These are phyloP conservation scores for Gortyna flavago DNA, from an alignment of 2,888 invertebrate species.

Conservation along the genomic window DNA sequence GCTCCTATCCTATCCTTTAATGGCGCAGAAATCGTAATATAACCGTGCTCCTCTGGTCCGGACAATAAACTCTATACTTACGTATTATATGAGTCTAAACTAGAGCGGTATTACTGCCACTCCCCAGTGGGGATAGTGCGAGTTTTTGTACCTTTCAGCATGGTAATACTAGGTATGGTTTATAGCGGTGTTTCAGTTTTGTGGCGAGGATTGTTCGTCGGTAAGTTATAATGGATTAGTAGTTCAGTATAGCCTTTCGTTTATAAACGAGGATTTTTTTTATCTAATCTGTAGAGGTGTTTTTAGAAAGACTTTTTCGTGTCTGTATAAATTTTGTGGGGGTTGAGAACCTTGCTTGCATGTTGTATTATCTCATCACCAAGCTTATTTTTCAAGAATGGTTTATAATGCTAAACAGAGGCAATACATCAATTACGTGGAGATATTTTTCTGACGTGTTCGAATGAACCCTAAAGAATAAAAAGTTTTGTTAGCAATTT, in stretches of 20 bases:
- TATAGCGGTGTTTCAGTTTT: slow-evolving; percentile 50
- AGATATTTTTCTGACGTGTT: neutral
- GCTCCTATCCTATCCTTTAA: slow-evolving; percentile 67
- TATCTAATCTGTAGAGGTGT: neutral
- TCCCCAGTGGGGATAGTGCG: slow-evolving; percentile 39
- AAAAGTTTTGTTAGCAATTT: neutral
- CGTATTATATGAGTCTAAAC: slow-evolving; percentile 56
- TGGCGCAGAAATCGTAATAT: slow-evolving; percentile 69
- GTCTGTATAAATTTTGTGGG: neutral
- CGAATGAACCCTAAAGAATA: no score
- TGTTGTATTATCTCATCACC: neutral
- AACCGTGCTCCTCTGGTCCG: slow-evolving; percentile 67
- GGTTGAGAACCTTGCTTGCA: neutral
- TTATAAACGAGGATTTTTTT: slow-evolving; percentile 4
- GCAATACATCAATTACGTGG: neutral
- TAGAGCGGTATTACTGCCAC: slow-evolving; percentile 48
- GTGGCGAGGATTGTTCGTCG: slow-evolving; percentile 23
- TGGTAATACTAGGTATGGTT: slow-evolving; percentile 37
- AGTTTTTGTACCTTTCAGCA: slow-evolving; percentile 65
- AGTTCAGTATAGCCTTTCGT: neutral
- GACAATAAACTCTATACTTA: slow-evolving; percentile 70
- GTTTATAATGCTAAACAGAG: neutral
- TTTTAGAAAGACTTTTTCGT: neutral
- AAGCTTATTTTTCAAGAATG: neutral
- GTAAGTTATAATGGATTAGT: slow-evolving; percentile 30